Conservation (phyloP, 2,797 vertebrate species). For the Pristis pectinata region DNA sequence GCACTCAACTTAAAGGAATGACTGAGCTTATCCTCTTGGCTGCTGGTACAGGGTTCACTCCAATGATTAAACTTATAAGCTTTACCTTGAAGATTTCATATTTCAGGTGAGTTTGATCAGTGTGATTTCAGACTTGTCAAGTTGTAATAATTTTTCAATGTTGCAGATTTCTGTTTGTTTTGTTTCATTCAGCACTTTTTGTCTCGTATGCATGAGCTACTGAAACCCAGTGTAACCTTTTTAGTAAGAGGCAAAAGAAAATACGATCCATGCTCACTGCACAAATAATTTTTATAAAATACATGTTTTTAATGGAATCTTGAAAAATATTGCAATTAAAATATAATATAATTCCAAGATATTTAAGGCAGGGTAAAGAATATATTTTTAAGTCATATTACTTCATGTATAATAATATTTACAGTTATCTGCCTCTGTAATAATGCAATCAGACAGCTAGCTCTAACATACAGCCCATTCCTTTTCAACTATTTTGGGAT, state of each 20-base stretch:
- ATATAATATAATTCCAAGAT: not conserved
- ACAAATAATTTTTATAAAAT: too few relatives aligned
- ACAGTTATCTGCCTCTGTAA: not conserved
- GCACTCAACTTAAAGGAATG: slow-evolving; percentile 60
- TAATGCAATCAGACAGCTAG: not conserved
- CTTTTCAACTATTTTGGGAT: not conserved
- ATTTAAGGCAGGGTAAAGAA: too few relatives aligned
- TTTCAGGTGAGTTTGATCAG: slow-evolving; percentile 63
- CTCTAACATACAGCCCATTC: not conserved
- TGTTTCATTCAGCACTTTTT: not conserved
- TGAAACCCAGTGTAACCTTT: not conserved
- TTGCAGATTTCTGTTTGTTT: not conserved
- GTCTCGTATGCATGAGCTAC: not conserved
- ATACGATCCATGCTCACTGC: too few relatives aligned
- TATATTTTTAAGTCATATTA: too few relatives aligned
- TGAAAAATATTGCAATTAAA: not conserved
- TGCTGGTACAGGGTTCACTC: slow-evolving; percentile 90
- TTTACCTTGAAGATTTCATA: slow-evolving; percentile 55
- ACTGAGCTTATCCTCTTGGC: slow-evolving; percentile 82
- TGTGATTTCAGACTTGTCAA: not conserved
- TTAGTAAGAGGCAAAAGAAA: not conserved
- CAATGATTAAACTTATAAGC: slow-evolving; percentile 78
- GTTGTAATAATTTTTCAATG: not conserved
- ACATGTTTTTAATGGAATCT: too few relatives aligned
- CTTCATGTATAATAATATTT: not conserved